Conservation (phyloP, 2,797 vertebrate genomes). For the Rhinatrema bivittatum region DNA sequence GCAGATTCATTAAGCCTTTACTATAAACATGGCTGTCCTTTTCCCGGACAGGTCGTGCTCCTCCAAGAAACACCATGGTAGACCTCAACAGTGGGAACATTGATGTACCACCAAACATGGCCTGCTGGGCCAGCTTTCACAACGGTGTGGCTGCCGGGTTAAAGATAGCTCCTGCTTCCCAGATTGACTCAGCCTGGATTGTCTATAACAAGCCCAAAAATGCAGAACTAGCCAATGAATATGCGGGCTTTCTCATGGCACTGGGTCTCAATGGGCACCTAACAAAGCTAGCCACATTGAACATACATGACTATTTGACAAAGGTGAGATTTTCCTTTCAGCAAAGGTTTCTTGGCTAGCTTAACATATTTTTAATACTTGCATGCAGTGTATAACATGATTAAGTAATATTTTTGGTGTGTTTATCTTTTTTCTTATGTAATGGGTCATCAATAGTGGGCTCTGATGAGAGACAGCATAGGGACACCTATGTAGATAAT, state of each 20-base stretch:
- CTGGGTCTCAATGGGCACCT: conserved; percentile 92
- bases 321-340: conserved; percentile 64
- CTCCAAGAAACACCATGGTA: conserved; percentile 87
- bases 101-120: conserved; percentile 95
- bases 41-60: conserved; percentile 72
- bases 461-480: too few relatives aligned
- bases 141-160: conserved; percentile 92
- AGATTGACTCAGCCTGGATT: conserved; percentile 96
- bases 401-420: too few relatives aligned
- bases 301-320: conserved; percentile 93
- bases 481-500: too few relatives aligned
- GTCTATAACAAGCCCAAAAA: conserved; percentile 97
- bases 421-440: too few relatives aligned
- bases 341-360: too few relatives aligned
- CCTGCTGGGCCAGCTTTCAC: conserved; percentile 95
- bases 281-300: conserved; percentile 89
- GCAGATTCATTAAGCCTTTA: too few relatives aligned
- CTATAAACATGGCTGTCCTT: too few relatives aligned
- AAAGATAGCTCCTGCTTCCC: conserved; percentile 91
- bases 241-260: conserved; percentile 95
- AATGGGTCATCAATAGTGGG: too few relatives aligned
- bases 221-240: conserved; percentile 90
- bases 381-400: too few relatives aligned
- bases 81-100: conserved; percentile 96
- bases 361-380: fast-evolving